Evolutionary conservation across 2,113 vertebrate genomes (phyloP).

Genomic region (Chloebia gouldiae): DNA sequence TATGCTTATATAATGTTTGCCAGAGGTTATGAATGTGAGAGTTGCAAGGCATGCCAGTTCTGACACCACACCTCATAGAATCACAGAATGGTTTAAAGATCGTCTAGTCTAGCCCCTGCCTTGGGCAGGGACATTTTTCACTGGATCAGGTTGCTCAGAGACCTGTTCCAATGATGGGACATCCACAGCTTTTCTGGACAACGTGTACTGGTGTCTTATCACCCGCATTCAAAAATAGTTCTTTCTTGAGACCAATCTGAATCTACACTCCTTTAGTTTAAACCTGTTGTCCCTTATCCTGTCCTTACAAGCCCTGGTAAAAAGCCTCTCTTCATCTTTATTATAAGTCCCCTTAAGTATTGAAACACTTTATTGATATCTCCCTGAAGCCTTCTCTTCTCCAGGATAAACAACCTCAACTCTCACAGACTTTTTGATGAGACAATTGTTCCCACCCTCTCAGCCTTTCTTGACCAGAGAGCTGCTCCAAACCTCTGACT

Average conservation of each 20-base stretch:
- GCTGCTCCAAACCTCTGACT: neutral
- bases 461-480: neutral
- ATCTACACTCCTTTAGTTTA: neutral
- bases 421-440: neutral
- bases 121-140: neutral
- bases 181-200: neutral
- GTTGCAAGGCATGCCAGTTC: neutral
- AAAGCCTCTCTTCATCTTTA: neutral
- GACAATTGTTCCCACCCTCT: neutral
- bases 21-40: neutral
- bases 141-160: conserved; percentile 21
- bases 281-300: neutral
- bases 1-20: neutral
- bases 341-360: neutral
- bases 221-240: neutral
- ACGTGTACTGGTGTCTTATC: neutral
- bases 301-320: neutral
- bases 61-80: neutral
- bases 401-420: neutral
- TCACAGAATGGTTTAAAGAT: neutral
- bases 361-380: neutral
- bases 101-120: neutral
- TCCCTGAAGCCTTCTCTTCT: neutral
- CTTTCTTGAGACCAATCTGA: neutral
- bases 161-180: neutral